phyloP scores from a whole-genome alignment of 2,797 vertebrate species.

The Acanthurus lineatus region DNA sequence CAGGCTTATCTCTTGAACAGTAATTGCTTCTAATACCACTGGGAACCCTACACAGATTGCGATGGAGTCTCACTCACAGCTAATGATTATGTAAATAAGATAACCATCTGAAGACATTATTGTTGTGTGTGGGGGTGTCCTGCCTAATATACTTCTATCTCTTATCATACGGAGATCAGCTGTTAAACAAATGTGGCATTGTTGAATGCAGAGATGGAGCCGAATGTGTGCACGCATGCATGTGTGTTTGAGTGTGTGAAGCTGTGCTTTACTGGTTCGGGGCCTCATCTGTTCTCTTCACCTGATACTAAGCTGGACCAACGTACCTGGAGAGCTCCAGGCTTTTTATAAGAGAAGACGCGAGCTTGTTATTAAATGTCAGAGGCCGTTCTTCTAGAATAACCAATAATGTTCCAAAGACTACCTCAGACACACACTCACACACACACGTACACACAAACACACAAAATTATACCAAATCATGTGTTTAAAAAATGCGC shows the following conservation, averaged over 20 bases:
- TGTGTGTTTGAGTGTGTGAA: slow-evolving; percentile 52
- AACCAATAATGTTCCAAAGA: slow-evolving; percentile 69
- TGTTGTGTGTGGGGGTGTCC: slow-evolving; percentile 49
- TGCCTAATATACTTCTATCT: slow-evolving; percentile 67
- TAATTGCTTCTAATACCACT: slow-evolving; percentile 66
- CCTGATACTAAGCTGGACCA: slow-evolving; percentile 66
- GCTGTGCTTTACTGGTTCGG: slow-evolving; percentile 50
- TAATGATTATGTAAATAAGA: slow-evolving; percentile 77
- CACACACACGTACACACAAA: too few species aligned
- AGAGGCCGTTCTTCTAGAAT: slow-evolving; percentile 74
- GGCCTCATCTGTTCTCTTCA: slow-evolving; percentile 64
- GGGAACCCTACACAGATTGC: slow-evolving; percentile 59
- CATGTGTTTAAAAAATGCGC: neutral
- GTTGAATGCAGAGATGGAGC: slow-evolving; percentile 56
- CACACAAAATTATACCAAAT: neutral
- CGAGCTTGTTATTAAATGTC: slow-evolving; percentile 75
- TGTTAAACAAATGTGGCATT: slow-evolving; percentile 76
- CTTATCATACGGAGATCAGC: slow-evolving; percentile 70
- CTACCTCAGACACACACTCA: neutral
- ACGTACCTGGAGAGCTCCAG: slow-evolving; percentile 39
- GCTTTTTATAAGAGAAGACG: slow-evolving; percentile 64
- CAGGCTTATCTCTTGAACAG: slow-evolving; percentile 36
- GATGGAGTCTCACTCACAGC: slow-evolving; percentile 69
- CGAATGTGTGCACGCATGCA: slow-evolving; percentile 27
- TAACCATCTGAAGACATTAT: slow-evolving; percentile 68